A percentile compares a stretch with the other conserved stretches of the same genome.
phyloP scores from a whole-genome alignment of 2,888 invertebrate species.

The Hydriomena furcata region DNA sequence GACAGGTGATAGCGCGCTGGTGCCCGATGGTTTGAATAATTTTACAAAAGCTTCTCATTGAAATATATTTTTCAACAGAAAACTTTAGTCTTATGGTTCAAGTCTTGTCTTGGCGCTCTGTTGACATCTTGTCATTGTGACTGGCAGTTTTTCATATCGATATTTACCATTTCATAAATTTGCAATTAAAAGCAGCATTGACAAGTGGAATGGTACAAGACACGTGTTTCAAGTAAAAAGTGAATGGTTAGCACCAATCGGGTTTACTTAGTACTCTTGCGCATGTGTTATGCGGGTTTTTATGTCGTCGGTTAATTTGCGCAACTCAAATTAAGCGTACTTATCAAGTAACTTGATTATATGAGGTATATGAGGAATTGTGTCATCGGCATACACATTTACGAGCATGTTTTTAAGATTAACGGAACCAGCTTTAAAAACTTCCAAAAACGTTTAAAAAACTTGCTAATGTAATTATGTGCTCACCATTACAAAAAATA shows the following conservation, averaged over 20 bases:
- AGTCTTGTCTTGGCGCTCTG: too few relatives aligned
- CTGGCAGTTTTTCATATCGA: neutral
- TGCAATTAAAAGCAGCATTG: constrained; percentile 33
- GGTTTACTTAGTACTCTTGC: constrained; percentile 42
- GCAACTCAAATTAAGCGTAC: constrained; percentile 33
- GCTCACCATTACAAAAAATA: too few relatives aligned
- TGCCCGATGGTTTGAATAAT: too few relatives aligned
- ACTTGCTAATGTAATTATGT: too few relatives aligned
- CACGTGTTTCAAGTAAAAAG: constrained; percentile 44
- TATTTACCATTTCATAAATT: constrained; percentile 14
- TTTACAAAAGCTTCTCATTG: too few relatives aligned
- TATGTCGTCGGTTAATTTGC: constrained; percentile 23
- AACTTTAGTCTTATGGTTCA: too few relatives aligned
- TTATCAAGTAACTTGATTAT: constrained; percentile 5
- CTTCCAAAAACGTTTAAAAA: too few relatives aligned
- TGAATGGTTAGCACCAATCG: constrained; percentile 40
- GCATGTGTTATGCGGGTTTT: constrained; percentile 23
- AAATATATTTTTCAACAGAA: too few relatives aligned
- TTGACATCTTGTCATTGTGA: neutral
- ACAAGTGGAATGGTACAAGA: constrained; percentile 36
- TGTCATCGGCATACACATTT: too few relatives aligned
- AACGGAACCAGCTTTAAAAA: too few relatives aligned
- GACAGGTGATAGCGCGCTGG: too few relatives aligned
- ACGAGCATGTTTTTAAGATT: too few relatives aligned
- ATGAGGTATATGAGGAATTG: neutral